Evolutionary conservation across 2,888 invertebrate species (phyloP).

Genomic region (Liodrosophila aerea): DNA sequence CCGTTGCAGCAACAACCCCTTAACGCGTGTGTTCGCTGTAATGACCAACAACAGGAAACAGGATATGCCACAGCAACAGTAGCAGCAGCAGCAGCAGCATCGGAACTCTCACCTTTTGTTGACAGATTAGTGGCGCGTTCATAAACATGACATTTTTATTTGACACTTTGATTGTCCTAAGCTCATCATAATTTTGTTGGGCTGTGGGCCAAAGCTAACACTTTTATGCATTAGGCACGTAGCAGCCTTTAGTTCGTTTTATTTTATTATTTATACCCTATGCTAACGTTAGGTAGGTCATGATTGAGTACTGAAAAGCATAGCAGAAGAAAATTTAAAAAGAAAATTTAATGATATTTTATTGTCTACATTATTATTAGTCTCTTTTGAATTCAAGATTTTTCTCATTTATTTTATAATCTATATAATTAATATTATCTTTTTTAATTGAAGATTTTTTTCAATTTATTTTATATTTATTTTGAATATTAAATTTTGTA

Average conservation of each 20-base stretch:
- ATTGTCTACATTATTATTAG: no score
- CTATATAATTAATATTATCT: neutral
- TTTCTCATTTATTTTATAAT: no score
- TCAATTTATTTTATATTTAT: no score
- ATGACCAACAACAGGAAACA: slow-evolving; percentile 54
- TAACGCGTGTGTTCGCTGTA: slow-evolving; percentile 27
- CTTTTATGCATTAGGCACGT: slow-evolving; percentile 49
- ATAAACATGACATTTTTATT: slow-evolving; percentile 76
- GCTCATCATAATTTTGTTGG: slow-evolving; percentile 58
- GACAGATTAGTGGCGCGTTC: slow-evolving; percentile 68
- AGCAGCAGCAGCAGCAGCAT: slow-evolving; percentile 16
- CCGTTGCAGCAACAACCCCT: slow-evolving; percentile 49
- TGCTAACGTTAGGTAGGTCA: neutral
- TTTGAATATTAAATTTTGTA: no score
- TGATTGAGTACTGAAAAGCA: neutral
- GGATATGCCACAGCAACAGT: slow-evolving; percentile 49
- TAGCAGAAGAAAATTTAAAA: no score
- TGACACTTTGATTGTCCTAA: slow-evolving; percentile 74
- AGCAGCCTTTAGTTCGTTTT: slow-evolving; percentile 2
- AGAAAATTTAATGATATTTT: neutral
- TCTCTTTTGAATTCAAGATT: neutral
- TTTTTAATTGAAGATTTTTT: no score
- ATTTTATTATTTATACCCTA: slow-evolving; percentile 6
- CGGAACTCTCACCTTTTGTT: slow-evolving; percentile 55
- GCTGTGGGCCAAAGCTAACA: slow-evolving; percentile 47